A percentile compares a stretch with the other conserved stretches of the same genome.
Evolutionary conservation across 2,888 invertebrate species (phyloP).

Genomic region (Drosophila macrospina): DNA sequence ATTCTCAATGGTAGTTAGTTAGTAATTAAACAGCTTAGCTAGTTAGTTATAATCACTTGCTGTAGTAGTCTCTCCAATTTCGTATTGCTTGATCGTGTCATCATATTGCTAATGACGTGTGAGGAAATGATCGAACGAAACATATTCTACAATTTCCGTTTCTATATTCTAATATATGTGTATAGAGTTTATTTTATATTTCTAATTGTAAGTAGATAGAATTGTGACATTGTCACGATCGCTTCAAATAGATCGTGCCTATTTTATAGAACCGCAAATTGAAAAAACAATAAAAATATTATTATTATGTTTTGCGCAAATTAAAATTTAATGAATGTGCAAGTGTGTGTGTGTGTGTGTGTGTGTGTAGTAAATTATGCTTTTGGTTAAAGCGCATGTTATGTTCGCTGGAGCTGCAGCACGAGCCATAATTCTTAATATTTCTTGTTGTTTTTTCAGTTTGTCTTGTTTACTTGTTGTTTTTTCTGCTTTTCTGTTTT

Average conservation of each 20-base stretch:
- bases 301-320: constrained; percentile 45
- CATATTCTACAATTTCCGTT: constrained; percentile 46
- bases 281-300: constrained; percentile 31
- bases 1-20: not conserved
- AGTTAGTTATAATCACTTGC: not conserved
- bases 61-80: constrained; percentile 15
- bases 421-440: constrained; percentile 38
- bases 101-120: constrained; percentile 16
- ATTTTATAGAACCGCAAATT: constrained; percentile 27
- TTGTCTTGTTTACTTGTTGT: constrained; percentile 41
- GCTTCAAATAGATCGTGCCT: constrained; percentile 58
- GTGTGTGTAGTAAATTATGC: constrained; percentile 15
- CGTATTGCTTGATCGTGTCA: not conserved
- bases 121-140: constrained; percentile 29
- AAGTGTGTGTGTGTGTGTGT: not conserved
- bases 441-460: constrained; percentile 20
- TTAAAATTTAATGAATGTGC: not conserved
- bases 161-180: not conserved
- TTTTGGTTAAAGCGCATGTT: constrained; percentile 36
- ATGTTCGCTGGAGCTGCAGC: constrained; percentile 15
- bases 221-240: constrained; percentile 67
- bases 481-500: constrained; percentile 26
- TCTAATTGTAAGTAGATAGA: not conserved
- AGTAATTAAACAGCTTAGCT: not conserved
- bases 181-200: not conserved